phyloP scores from a whole-genome alignment of 2,113 vertebrate species.

The Chascanopsetta lugubris region DNA sequence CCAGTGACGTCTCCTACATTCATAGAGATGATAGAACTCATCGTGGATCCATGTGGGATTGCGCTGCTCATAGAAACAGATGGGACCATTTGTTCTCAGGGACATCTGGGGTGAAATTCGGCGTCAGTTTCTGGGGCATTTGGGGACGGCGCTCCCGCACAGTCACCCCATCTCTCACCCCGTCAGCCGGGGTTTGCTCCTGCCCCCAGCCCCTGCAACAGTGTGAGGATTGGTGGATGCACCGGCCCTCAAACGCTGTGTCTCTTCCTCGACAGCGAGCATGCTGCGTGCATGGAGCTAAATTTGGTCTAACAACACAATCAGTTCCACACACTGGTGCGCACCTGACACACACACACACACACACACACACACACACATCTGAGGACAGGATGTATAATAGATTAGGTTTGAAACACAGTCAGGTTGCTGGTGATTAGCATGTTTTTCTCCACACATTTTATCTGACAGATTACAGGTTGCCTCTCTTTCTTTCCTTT shows the following conservation, averaged over 20 bases:
- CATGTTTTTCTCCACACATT: slow-evolving; percentile 28
- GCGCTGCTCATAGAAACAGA: neutral
- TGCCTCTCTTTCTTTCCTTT: slow-evolving; percentile 2
- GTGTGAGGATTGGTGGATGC: neutral
- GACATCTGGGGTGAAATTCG: neutral
- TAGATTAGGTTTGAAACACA: slow-evolving; percentile 33
- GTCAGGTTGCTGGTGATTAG: slow-evolving; percentile 46
- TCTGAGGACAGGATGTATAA: neutral
- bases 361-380: neutral
- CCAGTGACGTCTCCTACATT: neutral
- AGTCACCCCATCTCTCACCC: neutral
- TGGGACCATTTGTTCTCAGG: neutral
- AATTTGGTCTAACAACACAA: slow-evolving; percentile 25
- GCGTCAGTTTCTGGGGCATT: no score
- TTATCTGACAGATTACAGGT: slow-evolving; percentile 26
- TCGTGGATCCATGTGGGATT: neutral
- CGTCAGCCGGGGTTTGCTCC: neutral
- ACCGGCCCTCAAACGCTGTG: neutral
- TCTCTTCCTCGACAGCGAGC: neutral
- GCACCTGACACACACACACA: slow-evolving; percentile 3
- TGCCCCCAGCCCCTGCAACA: no score
- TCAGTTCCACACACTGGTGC: slow-evolving; percentile 19
- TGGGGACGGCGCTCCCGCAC: no score
- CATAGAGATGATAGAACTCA: neutral
- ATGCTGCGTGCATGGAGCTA: slow-evolving; percentile 33